phyloP scores from a whole-genome alignment of 2,797 vertebrate genomes.

The Ibycter americanus region DNA sequence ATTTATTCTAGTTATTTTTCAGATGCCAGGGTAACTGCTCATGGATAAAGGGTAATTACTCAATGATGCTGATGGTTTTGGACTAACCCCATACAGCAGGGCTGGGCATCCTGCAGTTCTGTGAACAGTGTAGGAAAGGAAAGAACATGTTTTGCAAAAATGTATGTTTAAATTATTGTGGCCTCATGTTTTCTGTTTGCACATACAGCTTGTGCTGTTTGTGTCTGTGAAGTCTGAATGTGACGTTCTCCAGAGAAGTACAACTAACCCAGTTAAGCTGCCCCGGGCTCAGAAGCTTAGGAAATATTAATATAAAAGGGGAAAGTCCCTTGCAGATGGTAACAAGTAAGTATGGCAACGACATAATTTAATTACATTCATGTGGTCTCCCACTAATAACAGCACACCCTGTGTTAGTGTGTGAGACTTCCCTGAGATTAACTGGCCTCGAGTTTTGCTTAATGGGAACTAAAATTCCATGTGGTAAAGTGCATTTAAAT shows the following conservation, averaged over 20 bases:
- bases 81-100: neutral
- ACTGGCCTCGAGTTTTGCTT: neutral
- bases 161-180: neutral
- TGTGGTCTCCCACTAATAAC: neutral
- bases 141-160: neutral
- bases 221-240: neutral
- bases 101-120: neutral
- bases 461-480: neutral
- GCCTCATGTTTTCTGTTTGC: neutral
- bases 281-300: neutral
- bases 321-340: neutral
- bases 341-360: neutral
- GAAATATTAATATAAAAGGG: neutral
- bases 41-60: neutral
- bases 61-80: accelerated
- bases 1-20: neutral
- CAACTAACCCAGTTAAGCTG: neutral
- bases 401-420: neutral
- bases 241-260: neutral
- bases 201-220: neutral
- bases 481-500: neutral
- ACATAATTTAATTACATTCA: neutral
- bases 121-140: neutral
- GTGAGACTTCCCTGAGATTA: neutral
- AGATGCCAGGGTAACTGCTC: neutral